A percentile compares a stretch with the other conserved stretches of the same genome.
Evolutionary conservation across 2,888 invertebrate species (phyloP).

Genomic region (Trissolcus brochymenae): DNA sequence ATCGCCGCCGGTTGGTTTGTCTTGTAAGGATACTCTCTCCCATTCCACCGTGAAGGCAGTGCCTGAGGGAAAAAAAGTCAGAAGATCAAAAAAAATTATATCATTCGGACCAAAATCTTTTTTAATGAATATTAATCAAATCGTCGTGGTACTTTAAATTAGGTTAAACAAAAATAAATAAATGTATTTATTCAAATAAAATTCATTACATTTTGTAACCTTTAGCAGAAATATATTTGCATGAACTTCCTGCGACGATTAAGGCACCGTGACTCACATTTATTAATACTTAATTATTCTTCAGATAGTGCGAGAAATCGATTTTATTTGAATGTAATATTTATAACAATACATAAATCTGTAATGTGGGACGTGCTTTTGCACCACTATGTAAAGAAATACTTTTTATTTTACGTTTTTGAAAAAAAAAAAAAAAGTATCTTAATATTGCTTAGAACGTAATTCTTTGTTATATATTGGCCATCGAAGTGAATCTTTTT

Average conservation of each 20-base stretch:
- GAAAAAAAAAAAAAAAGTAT: too few species aligned
- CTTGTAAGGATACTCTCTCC: slow-evolving; percentile 92
- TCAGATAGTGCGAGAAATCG: too few species aligned
- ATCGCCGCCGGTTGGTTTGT: slow-evolving; percentile 83
- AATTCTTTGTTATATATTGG: not conserved
- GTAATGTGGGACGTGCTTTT: too few species aligned
- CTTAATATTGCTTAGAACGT: not conserved
- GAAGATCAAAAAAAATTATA: too few species aligned
- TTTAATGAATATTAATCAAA: not conserved
- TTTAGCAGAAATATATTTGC: slow-evolving; percentile 1
- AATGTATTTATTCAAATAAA: slow-evolving; percentile 6
- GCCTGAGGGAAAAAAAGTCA: slow-evolving; percentile 77
- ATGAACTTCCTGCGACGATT: not conserved
- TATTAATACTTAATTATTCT: too few species aligned
- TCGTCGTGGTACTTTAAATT: not conserved
- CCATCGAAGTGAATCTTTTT: not conserved
- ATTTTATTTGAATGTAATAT: too few species aligned
- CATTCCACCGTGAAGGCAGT: slow-evolving; percentile 95
- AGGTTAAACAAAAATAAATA: not conserved
- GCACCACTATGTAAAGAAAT: too few species aligned
- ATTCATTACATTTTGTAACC: not conserved
- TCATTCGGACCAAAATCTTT: not conserved
- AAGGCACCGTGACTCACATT: not conserved
- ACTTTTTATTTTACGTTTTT: too few species aligned
- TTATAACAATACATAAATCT: too few species aligned